Evolutionary conservation across 2,888 invertebrate genomes (phyloP).

Genomic region (Eudemis profundana): DNA sequence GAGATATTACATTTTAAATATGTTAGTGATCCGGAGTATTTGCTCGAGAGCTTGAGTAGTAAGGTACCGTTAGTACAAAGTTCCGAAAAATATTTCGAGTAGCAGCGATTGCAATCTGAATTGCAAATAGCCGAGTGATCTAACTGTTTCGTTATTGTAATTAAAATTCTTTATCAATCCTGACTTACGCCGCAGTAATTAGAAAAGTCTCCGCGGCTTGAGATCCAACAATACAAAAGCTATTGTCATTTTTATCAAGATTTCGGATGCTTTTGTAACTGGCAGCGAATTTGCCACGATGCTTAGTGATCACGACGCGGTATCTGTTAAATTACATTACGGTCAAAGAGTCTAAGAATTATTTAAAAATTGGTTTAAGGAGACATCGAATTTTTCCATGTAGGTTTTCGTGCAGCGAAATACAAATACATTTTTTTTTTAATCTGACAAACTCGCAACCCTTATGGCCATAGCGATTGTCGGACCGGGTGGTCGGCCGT

Average conservation of each 20-base stretch:
- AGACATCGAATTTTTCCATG: too few species aligned
- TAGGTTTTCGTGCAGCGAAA: too few species aligned
- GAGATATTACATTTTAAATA: too few species aligned
- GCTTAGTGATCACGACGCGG: constrained; percentile 26
- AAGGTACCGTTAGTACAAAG: neutral
- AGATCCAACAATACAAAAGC: constrained; percentile 59
- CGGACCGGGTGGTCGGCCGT: too few species aligned
- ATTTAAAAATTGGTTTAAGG: too few species aligned
- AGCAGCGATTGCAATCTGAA: constrained; percentile 34
- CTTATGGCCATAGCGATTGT: too few species aligned
- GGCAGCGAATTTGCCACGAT: constrained; percentile 37
- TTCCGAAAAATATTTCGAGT: constrained; percentile 4
- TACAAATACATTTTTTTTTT: too few species aligned
- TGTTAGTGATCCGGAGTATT: too few species aligned
- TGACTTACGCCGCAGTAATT: constrained; percentile 34
- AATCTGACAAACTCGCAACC: too few species aligned
- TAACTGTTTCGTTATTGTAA: constrained; percentile 44
- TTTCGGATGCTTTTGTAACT: constrained; percentile 46
- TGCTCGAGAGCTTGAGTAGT: too few species aligned
- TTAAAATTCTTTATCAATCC: constrained; percentile 43
- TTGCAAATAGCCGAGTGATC: constrained; percentile 32
- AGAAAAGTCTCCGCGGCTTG: constrained; percentile 37
- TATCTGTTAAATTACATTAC: constrained; percentile 3
- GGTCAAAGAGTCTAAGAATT: too few species aligned
- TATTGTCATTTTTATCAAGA: constrained; percentile 63